Evolutionary conservation across 2,888 invertebrate genomes (phyloP).

Genomic region (Protophormia terraenovae): DNA sequence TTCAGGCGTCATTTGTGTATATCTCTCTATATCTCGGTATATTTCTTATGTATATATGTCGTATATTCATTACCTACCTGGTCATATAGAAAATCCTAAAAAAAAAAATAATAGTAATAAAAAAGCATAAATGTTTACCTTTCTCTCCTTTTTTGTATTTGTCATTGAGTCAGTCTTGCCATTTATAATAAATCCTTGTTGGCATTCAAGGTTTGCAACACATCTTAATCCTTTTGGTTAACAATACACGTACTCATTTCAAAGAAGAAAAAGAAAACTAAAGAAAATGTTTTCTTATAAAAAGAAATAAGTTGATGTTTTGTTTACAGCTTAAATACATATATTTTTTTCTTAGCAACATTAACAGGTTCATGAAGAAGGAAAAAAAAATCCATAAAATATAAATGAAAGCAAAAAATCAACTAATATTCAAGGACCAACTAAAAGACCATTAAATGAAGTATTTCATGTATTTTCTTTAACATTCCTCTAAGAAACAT

Average conservation of each 20-base stretch:
- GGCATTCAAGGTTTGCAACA: constrained; percentile 61
- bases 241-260: constrained; percentile 43
- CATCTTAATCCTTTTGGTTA: constrained; percentile 62
- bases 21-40: too few species aligned
- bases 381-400: too few species aligned
- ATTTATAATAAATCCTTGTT: constrained; percentile 61
- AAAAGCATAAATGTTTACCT: background rate
- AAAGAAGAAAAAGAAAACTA: constrained; percentile 17
- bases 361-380: background rate
- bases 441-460: constrained; percentile 33
- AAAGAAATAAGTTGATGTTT: constrained; percentile 37
- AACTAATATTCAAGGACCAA: constrained; percentile 48
- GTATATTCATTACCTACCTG: constrained; percentile 39
- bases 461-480: constrained; percentile 5
- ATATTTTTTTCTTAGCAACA: background rate
- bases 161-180: background rate
- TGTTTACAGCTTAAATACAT: constrained; percentile 55
- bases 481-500: background rate
- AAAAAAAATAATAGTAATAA: background rate
- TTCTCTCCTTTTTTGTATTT: background rate
- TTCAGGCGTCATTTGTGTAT: constrained; percentile 50
- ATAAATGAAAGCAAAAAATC: background rate
- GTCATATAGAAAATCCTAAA: constrained; percentile 7
- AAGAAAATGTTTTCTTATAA: background rate
- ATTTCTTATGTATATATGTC: background rate